Percentiles rank a stretch among this genome's conserved stretches.
phyloP scores from a whole-genome alignment of 2,888 invertebrate species.

The Drosophila anomelani region DNA sequence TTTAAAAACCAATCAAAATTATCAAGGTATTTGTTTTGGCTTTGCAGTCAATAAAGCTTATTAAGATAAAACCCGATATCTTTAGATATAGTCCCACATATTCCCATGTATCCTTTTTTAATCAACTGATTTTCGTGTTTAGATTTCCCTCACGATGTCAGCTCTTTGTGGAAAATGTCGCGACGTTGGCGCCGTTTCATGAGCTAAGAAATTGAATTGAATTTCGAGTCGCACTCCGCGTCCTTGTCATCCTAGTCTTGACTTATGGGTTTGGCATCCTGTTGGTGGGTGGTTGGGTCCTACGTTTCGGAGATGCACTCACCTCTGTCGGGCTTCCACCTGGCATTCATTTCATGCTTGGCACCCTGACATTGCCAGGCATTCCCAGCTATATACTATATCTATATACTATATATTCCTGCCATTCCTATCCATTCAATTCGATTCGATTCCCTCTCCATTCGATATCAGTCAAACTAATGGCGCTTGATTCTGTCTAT shows the following conservation, averaged over 20 bases:
- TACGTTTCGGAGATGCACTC: conserved; percentile 4
- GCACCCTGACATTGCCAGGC: conserved; percentile 58
- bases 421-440: conserved; percentile 17
- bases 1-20: no score
- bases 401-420: background rate
- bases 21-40: no score
- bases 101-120: background rate
- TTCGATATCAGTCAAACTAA: conserved; percentile 62
- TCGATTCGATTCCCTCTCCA: conserved; percentile 41
- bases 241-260: conserved; percentile 45
- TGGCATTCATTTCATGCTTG: conserved; percentile 55
- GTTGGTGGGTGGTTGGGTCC: background rate
- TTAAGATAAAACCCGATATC: background rate
- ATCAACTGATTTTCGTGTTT: conserved; percentile 8
- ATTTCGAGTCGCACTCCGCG: conserved; percentile 55
- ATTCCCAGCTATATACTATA: conserved; percentile 18
- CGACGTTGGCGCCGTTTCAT: conserved; percentile 61
- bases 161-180: conserved; percentile 22
- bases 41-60: background rate
- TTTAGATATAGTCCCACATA: background rate
- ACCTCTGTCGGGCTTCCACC: conserved; percentile 7
- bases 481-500: conserved; percentile 67
- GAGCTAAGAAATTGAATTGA: conserved; percentile 74
- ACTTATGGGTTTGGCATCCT: conserved; percentile 55
- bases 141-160: conserved; percentile 26